These are phyloP conservation scores for Arrhopalites spinosus DNA, from an alignment of 2,888 invertebrate species.

Conservation along the genomic window DNA sequence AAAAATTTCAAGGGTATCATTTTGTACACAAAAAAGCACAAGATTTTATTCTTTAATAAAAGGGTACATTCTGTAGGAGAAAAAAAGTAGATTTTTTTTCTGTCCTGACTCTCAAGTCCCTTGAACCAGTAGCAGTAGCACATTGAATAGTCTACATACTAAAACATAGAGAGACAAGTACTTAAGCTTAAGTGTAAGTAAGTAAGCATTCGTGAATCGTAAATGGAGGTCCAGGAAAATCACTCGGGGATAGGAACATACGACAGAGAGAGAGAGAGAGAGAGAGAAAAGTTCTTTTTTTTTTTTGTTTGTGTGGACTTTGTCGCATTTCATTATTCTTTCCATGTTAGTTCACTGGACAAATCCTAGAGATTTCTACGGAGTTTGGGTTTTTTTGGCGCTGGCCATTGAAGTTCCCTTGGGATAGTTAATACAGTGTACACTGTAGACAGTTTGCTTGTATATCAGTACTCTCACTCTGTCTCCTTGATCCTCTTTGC, in stretches of 20 bases:
- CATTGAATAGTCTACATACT: background rate
- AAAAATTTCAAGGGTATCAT: no score
- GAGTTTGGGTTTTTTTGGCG: slow-evolving; percentile 21
- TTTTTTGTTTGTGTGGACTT: slow-evolving; percentile 38
- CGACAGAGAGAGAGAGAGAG: no score
- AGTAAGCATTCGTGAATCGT: slow-evolving; percentile 13
- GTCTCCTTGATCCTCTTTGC: slow-evolving; percentile 28
- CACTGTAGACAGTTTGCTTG: no score
- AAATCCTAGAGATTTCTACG: slow-evolving; percentile 33
- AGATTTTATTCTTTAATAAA: no score
- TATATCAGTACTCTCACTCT: background rate
- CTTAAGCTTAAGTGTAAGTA: background rate
- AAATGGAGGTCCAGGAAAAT: slow-evolving; percentile 27
- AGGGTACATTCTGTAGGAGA: no score
- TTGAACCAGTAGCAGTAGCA: background rate
- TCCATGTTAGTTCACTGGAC: slow-evolving; percentile 33
- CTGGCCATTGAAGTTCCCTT: slow-evolving; percentile 32
- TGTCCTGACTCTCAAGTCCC: background rate
- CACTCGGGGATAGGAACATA: slow-evolving; percentile 12
- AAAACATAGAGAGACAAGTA: background rate
- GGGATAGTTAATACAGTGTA: slow-evolving; percentile 38
- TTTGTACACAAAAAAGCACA: no score
- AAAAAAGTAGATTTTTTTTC: background rate
- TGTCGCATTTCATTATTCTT: slow-evolving; percentile 45
- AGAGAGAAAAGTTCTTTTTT: background rate